Evolutionary conservation across 2,797 vertebrate species (phyloP).

Genomic region (Numenius phaeopus): DNA sequence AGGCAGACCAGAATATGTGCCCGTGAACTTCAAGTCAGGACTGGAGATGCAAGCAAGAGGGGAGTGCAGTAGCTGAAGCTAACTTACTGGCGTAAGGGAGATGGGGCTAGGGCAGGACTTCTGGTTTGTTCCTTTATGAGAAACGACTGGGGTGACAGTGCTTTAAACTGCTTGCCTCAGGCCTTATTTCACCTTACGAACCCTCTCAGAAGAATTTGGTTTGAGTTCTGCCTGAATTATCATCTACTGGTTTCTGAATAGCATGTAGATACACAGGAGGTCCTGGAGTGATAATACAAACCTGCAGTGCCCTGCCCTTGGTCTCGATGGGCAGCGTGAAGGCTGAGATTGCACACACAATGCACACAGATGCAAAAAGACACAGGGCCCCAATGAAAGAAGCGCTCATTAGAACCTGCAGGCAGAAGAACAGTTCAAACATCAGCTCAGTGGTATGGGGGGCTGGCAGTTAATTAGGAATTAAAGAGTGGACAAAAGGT

Average conservation of each 20-base stretch:
- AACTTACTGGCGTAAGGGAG: accelerated
- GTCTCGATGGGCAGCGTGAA: constrained; percentile 91
- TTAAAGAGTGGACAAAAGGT: not conserved
- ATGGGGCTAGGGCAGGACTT: not conserved
- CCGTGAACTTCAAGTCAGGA: not conserved
- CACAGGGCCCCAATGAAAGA: constrained; percentile 86
- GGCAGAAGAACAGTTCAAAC: not conserved
- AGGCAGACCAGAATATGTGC: not conserved
- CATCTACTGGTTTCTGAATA: not conserved
- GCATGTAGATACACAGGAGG: not conserved
- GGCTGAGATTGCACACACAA: constrained; percentile 84
- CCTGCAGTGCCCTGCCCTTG: constrained; percentile 89
- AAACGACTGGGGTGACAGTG: not conserved
- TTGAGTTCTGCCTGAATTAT: not conserved
- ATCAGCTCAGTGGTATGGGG: accelerated
- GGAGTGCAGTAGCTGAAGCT: not conserved
- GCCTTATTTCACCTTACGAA: not conserved
- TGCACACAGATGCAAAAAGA: constrained; percentile 86
- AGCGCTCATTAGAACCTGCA: constrained; percentile 89
- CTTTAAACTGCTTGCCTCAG: not conserved
- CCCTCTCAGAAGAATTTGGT: not conserved
- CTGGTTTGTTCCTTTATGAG: not conserved
- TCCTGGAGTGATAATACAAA: constrained; percentile 20
- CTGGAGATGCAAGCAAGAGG: not conserved
- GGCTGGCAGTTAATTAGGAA: not conserved